These are phyloP conservation scores for Acronicta aceris DNA, from an alignment of 2,888 invertebrate species.

Conservation along the genomic window DNA sequence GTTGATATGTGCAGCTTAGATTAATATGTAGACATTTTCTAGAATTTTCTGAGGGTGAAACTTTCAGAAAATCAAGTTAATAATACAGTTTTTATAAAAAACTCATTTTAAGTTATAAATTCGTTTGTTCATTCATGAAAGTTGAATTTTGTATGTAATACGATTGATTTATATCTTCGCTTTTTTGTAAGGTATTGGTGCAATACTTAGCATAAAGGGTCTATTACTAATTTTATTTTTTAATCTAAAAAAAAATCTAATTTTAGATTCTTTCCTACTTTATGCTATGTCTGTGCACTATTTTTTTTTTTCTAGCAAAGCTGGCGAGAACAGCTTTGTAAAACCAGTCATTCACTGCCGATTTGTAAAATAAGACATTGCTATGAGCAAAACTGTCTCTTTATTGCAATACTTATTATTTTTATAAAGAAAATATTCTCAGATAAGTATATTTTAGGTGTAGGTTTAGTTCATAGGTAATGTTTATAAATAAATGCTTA, in stretches of 20 bases:
- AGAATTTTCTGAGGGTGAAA: constrained; percentile 68
- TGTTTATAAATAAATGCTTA: constrained; percentile 45
- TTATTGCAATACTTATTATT: constrained; percentile 75
- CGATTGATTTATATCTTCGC: constrained; percentile 43
- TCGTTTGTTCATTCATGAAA: constrained; percentile 28
- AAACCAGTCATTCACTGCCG: constrained; percentile 87
- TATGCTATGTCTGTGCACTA: constrained; percentile 65
- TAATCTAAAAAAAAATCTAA: constrained; percentile 8
- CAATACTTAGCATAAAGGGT: constrained; percentile 75
- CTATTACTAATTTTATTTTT: constrained; percentile 22
- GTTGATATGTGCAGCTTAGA: constrained; percentile 67
- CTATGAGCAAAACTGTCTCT: constrained; percentile 74
- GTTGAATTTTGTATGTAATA: constrained; percentile 32
- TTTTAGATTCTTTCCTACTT: constrained; percentile 53
- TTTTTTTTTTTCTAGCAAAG: constrained; percentile 51
- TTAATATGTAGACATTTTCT: constrained; percentile 41
- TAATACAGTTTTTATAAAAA: constrained; percentile 63
- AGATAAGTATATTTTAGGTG: constrained; percentile 56
- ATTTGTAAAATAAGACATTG: constrained; percentile 72
- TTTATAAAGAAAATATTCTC: constrained; percentile 74
- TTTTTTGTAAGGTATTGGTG: constrained; percentile 64
- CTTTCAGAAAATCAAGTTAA: constrained; percentile 61
- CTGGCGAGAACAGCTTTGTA: constrained; percentile 60
- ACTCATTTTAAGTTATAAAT: constrained; percentile 51
- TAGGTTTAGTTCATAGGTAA: constrained; percentile 42